These are phyloP conservation scores for Leptonema lineaticorne DNA, from an alignment of 1,140 invertebrate genomes.

Conservation along the genomic window DNA sequence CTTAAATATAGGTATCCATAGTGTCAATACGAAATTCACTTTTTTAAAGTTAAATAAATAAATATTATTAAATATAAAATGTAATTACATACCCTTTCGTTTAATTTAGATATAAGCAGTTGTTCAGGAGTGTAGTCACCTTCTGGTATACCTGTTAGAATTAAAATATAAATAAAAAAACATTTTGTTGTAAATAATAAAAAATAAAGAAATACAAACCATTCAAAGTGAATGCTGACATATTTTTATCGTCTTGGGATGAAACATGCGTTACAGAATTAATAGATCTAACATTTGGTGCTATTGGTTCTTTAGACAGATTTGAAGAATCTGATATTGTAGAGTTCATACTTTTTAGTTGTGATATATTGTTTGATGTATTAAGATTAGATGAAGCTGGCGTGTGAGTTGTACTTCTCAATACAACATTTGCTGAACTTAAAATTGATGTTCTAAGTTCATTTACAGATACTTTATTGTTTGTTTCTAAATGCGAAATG, in stretches of 20 bases:
- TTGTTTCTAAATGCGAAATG: constrained; percentile 42
- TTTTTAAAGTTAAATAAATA: not conserved
- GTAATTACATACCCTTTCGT: constrained; percentile 42
- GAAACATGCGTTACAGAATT: not conserved
- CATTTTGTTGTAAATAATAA: constrained; percentile 20
- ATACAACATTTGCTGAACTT: constrained; percentile 33
- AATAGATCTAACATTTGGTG: not conserved
- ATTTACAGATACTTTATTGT: constrained; percentile 41
- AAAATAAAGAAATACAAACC: constrained; percentile 1
- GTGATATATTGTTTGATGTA: not conserved
- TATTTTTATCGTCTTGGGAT: not conserved
- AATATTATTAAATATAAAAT: too few species aligned
- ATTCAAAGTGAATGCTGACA: not conserved
- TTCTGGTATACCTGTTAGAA: constrained; percentile 33
- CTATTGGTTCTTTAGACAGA: not conserved
- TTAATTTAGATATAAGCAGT: constrained; percentile 39
- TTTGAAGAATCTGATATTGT: not conserved
- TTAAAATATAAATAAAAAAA: constrained; percentile 22
- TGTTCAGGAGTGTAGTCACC: constrained; percentile 33
- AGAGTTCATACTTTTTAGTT: constrained; percentile 8
- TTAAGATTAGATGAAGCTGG: constrained; percentile 24
- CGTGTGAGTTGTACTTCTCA: constrained; percentile 39
- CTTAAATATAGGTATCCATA: too few species aligned
- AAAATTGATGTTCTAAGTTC: constrained; percentile 39
- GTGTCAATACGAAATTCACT: not conserved